Base-by-base conservation (phyloP, 92 coral and sea anemone species). In the Parazoanthus darwini region DNA sequence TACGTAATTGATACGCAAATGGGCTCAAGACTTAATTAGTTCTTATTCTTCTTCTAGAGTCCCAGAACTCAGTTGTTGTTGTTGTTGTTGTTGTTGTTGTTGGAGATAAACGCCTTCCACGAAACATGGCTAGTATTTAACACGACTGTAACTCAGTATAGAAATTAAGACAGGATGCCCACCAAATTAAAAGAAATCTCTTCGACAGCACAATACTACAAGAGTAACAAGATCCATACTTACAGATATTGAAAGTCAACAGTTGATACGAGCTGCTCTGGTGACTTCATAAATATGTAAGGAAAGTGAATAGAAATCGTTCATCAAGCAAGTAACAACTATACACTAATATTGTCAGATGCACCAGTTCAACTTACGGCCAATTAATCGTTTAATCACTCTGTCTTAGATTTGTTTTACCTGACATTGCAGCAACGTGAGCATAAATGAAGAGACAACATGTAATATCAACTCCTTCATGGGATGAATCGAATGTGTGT, bases 211-310 rank as follows among this genome's bases (percentile, higher is more conserved):
- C 74, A 8, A 16, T 2, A 25, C 56, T 44, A 51, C 9, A 22
- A 33, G 18, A 5, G 48, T 44, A 77, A 16, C 37, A 1, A 59
- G 26, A 58, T 76, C 46, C 38, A 43, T 74, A 94, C 99, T 96
- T 88, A 96, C 99, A 96, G 85, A 89, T 96, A 93, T 46, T 93
- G 96, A 81, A 96, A 93, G 86, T 96, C 99, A 36, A 96, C 93
- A 78, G 98, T 95, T 89, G 99, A 94, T 13, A 96, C 91, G 23
- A 96, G 93, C 76, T 96, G 94, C 85, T 92, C 99, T 50, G 99
- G 99, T 80, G 94, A 86, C 99, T 96, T 46, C 46, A 63, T 20
- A 85, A 54, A 87, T 54, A 54, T 77, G 77, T 0, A 59, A 77
- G 25, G 59, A 9, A 70, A 59, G 70, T n/a, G 6, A 79, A 44